Base-by-base conservation (phyloP, 2,888 invertebrate species). In the Lasiommata megera region DNA sequence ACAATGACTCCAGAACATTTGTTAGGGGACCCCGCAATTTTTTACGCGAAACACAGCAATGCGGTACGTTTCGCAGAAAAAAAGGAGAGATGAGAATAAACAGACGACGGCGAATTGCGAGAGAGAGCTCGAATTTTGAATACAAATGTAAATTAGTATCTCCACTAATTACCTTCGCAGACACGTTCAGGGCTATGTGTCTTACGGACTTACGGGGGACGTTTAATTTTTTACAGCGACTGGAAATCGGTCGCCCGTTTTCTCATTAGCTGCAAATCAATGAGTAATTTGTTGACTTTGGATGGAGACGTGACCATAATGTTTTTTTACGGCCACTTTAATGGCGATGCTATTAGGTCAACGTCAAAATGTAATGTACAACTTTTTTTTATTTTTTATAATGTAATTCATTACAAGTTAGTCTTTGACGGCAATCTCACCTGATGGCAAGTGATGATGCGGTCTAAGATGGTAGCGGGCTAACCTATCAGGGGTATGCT, bases 81-180 rank as follows among this genome's bases (percentile, higher is more conserved):
- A 83, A 84, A 81, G 68, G 70, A 74, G 73, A 84, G 87, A 84
- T 87, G 90, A 89, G 81, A 89, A 89, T 88, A 90, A 89, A 90
- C 89, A 89, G 89, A 90, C 86, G 84, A 82, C 82, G 79, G 80
- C 80, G 84, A 88, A 88, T 81, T 80, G 89, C 85, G 83, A 82
- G 84, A 81, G 82, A 82, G 83, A 70, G 87, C 89, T 88, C 88
- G 91, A 91, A 91, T 91, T 90, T 91, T 91, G 90, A 91, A 91
- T 91, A 91, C 91, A 91, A 91, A 91, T 91, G 91, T 91, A 91
- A 91, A 91, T 91, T 91, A 90, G 90, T 88, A 88, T 85, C 88
- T 84, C 84, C 82, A 87, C 90, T 91, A 91, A 91, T 91, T 91
- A 91, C 89, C 84, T 77, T 72, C 71, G 80, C 82, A 83, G 85